Evolutionary conservation across 2,113 vertebrate genomes (phyloP).

Genomic region (Cyprinodon brontotheroides): DNA sequence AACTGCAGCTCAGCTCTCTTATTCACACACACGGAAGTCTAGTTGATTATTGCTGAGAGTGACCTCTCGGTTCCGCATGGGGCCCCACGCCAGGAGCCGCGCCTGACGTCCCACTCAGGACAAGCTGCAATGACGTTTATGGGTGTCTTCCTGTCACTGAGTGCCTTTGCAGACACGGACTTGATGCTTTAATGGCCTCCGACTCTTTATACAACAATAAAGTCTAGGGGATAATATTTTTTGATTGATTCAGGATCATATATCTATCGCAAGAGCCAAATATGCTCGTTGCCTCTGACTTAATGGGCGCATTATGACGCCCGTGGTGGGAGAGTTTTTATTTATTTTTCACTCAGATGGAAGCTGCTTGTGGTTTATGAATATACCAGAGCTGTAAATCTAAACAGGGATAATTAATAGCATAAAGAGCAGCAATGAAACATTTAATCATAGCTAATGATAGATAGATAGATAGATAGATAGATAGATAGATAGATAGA

Average conservation of each 20-base stretch:
- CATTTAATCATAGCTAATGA: background rate
- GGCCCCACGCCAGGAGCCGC: background rate
- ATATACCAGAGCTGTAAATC: conserved; percentile 63
- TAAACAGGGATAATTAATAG: conserved; percentile 42
- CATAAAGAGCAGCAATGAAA: background rate
- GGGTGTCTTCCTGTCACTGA: conserved; percentile 6
- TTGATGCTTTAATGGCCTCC: conserved; percentile 56
- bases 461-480: no score
- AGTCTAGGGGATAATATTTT: conserved; percentile 44
- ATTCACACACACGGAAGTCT: conserved; percentile 67
- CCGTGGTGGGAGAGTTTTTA: background rate
- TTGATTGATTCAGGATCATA: conserved; percentile 62
- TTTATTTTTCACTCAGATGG: conserved; percentile 38
- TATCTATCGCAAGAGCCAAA: conserved; percentile 32
- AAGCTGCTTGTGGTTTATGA: conserved; percentile 48
- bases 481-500: no score
- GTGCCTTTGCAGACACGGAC: conserved; percentile 24
- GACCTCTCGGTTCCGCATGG: conserved; percentile 34
- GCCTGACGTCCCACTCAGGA: conserved; percentile 10
- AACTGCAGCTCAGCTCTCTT: conserved; percentile 34
- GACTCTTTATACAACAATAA: conserved; percentile 41
- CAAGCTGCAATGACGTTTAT: conserved; percentile 33
- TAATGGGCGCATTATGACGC: background rate
- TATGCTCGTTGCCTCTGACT: background rate
- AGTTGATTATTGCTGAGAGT: conserved; percentile 46